Evolutionary conservation across 2,113 vertebrate genomes (phyloP).

Genomic region (Silurus asotus): DNA sequence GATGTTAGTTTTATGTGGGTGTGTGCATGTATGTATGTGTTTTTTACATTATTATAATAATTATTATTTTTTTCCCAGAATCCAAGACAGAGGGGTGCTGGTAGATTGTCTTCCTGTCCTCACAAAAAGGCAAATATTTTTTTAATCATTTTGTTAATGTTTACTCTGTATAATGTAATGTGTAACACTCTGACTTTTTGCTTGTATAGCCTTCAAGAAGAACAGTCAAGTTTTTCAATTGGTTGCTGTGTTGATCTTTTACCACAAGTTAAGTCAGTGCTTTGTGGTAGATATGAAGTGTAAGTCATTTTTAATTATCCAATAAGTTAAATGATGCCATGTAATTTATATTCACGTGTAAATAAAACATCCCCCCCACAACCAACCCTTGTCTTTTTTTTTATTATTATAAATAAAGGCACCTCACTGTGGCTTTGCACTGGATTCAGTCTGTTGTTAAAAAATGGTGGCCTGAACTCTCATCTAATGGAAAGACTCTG

Average conservation of each 20-base stretch:
- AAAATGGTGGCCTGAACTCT: slow-evolving; percentile 95
- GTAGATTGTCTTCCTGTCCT: slow-evolving; percentile 94
- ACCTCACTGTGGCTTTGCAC: slow-evolving; percentile 91
- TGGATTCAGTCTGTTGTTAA: slow-evolving; percentile 94
- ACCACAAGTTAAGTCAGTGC: slow-evolving; percentile 86
- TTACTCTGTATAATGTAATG: neutral
- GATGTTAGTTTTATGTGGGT: too few relatives aligned
- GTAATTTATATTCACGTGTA: neutral
- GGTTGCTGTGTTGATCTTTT: slow-evolving; percentile 98
- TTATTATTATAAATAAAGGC: slow-evolving; percentile 73
- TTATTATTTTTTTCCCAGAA: slow-evolving; percentile 70
- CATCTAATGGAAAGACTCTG: slow-evolving; percentile 80
- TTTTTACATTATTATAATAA: too few relatives aligned
- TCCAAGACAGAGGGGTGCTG: slow-evolving; percentile 91
- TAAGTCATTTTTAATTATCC: slow-evolving; percentile 67
- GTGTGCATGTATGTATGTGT: too few relatives aligned
- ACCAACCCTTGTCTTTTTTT: neutral
- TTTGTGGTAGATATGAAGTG: slow-evolving; percentile 94
- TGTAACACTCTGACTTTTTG: neutral
- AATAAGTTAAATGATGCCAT: neutral
- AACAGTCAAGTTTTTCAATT: slow-evolving; percentile 86
- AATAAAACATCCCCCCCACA: neutral
- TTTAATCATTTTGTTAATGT: neutral
- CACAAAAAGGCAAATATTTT: slow-evolving; percentile 84
- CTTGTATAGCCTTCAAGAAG: slow-evolving; percentile 87